Conservation (phyloP, 2,113 vertebrate species). For the Scalopus aquaticus region DNA sequence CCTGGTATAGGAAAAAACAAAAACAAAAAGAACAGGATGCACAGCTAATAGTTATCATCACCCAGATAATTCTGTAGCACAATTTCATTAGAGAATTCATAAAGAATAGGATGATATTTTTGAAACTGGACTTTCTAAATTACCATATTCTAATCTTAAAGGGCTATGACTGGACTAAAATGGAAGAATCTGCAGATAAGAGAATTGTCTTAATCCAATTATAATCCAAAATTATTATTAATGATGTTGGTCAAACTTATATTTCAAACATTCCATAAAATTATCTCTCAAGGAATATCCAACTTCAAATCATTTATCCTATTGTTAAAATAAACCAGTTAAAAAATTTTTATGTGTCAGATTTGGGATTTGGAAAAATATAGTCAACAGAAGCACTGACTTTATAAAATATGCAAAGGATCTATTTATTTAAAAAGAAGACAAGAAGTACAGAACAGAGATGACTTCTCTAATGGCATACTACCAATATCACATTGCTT, state of each 20-base stretch:
- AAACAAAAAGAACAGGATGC: not conserved
- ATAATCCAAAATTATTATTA: not conserved
- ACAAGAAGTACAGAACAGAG: not conserved
- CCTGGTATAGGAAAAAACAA: not conserved
- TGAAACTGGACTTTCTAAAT: slow-evolving; percentile 46
- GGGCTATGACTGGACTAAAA: not conserved
- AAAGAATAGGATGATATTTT: not conserved
- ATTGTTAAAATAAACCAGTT: not conserved
- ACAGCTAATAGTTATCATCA: not conserved
- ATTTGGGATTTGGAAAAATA: slow-evolving; percentile 13
- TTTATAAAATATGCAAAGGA: not conserved
- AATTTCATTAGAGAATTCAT: not conserved
- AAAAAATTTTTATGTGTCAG: not conserved
- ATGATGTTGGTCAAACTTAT: not conserved
- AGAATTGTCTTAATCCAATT: slow-evolving; percentile 2
- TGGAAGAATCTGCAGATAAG: slow-evolving; percentile 5
- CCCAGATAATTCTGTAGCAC: not conserved
- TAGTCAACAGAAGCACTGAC: not conserved
- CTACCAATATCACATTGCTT: not conserved
- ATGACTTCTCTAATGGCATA: not conserved
- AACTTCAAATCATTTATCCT: not conserved
- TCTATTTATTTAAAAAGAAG: not conserved
- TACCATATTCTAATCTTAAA: not conserved
- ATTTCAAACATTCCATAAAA: not conserved
- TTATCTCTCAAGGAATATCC: not conserved